Percentiles rank a stretch among this genome's conserved stretches.
Conservation (phyloP, 2,113 vertebrate genomes). For the Probosciger aterrimus region DNA sequence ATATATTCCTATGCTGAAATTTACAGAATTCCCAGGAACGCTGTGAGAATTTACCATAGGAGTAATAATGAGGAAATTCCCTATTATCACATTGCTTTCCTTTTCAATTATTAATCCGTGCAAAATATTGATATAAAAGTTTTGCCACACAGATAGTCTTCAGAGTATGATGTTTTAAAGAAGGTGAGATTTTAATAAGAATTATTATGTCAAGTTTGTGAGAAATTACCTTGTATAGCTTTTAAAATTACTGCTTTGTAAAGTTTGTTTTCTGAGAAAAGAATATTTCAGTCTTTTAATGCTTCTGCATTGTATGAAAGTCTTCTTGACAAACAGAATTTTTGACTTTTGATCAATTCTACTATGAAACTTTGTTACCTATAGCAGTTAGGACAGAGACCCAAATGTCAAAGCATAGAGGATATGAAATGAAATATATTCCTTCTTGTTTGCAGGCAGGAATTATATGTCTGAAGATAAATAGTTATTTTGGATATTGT, state of each 20-base stretch:
- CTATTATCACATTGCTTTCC: not conserved
- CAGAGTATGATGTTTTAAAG: not conserved
- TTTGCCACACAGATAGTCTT: not conserved
- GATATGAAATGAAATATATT: not conserved
- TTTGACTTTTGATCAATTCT: not conserved
- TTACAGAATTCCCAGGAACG: not conserved
- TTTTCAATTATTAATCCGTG: not conserved
- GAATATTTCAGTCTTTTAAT: not conserved
- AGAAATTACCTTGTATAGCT: not conserved
- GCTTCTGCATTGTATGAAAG: not conserved
- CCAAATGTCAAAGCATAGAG: not conserved
- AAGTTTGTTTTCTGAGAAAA: not conserved
- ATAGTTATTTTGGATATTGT: not conserved
- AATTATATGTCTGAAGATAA: not conserved
- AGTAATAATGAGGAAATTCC: not conserved
- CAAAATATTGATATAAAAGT: not conserved
- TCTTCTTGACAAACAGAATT: not conserved
- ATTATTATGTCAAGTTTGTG: not conserved
- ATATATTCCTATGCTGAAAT: not conserved
- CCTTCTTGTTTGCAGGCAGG: not conserved
- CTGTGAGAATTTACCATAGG: not conserved
- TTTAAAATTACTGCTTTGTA: not conserved
- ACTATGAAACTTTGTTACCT: not conserved
- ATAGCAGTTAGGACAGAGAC: not conserved
- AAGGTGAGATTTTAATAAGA: not conserved